These are phyloP conservation scores for Drosophila sucinea DNA, from an alignment of 1,140 invertebrate species.

Conservation along the genomic window DNA sequence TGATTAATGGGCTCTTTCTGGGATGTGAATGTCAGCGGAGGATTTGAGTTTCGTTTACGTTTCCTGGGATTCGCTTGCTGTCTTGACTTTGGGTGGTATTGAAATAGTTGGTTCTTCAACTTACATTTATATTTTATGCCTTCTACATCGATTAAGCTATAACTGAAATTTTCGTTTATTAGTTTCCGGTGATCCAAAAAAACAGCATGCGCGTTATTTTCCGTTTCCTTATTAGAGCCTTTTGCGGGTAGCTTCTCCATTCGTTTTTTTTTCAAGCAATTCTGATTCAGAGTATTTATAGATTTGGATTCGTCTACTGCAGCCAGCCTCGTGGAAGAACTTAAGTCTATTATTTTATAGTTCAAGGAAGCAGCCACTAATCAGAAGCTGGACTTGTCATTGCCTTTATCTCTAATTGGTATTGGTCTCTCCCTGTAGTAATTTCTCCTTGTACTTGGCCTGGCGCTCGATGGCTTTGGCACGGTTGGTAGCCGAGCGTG, in stretches of 20 bases:
- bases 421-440: conserved; percentile 33
- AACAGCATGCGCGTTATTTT: conserved; percentile 22
- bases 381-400: not conserved
- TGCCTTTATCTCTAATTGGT: not conserved
- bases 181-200: conserved; percentile 64
- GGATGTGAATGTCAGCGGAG: not conserved
- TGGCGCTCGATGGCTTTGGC: conserved; percentile 50
- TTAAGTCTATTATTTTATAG: too few species aligned
- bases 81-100: conserved; percentile 27
- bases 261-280: conserved; percentile 1
- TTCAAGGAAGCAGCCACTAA: too few species aligned
- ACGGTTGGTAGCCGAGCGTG: conserved; percentile 69
- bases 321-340: too few species aligned
- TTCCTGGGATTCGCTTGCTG: conserved; percentile 28
- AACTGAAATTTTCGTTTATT: conserved; percentile 53
- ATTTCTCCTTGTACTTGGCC: conserved; percentile 41
- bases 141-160: conserved; percentile 7
- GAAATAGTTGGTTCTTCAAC: conserved; percentile 49
- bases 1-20: conserved; percentile 15
- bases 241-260: conserved; percentile 55
- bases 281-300: too few species aligned
- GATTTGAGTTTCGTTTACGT: conserved; percentile 44
- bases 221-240: conserved; percentile 5
- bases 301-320: too few species aligned
- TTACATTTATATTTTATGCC: conserved; percentile 23